Evolutionary conservation across 2,888 invertebrate species (phyloP).

Genomic region (Sepiola atlantica): DNA sequence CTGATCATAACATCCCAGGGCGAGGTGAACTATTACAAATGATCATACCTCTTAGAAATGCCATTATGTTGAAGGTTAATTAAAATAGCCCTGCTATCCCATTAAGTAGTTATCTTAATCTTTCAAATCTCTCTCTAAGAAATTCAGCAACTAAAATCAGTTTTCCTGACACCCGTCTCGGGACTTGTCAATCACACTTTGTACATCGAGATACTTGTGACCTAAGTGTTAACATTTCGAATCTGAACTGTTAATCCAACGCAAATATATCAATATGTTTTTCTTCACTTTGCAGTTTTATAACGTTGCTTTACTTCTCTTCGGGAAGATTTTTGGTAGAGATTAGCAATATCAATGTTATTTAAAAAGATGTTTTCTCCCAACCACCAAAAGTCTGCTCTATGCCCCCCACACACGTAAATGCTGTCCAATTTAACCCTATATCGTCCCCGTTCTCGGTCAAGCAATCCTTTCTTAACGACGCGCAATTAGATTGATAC

Average conservation of each 20-base stretch:
- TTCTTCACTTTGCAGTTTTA: not conserved
- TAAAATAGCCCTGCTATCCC: no score
- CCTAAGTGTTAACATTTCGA: not conserved
- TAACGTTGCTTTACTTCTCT: not conserved
- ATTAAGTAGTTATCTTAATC: no score
- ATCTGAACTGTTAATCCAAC: not conserved
- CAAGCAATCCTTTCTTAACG: not conserved
- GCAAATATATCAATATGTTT: not conserved
- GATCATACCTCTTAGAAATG: no score
- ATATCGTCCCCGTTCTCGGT: not conserved
- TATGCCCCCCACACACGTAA: not conserved
- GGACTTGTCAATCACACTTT: no score
- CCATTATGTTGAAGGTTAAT: no score
- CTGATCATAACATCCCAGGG: no score
- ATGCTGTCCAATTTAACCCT: constrained; percentile 32
- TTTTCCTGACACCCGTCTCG: no score
- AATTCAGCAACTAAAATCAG: no score
- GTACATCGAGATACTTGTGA: not conserved
- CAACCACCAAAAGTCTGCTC: not conserved
- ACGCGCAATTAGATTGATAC: not conserved
- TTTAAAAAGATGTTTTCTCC: not conserved
- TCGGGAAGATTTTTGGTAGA: not conserved
- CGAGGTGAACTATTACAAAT: no score
- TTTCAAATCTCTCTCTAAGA: no score
- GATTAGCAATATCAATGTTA: constrained; percentile 7